Base-by-base conservation (phyloP, 2,888 invertebrate genomes). In the Aporophyla lueneburgensis region DNA sequence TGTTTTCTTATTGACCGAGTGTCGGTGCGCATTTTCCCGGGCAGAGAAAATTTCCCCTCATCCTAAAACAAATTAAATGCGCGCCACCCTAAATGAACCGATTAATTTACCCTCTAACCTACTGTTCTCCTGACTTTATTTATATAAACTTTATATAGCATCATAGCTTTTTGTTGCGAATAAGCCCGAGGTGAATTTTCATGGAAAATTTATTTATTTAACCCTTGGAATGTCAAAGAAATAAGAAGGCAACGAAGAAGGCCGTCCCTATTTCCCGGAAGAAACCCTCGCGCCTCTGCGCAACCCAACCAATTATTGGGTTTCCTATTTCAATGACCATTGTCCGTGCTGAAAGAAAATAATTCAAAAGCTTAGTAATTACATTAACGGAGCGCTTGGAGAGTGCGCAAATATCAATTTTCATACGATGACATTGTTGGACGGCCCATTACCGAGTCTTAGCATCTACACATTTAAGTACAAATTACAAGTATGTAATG, bases 401-500 rank as follows among this genome's bases (percentile, higher is more conserved):
- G 2, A 24, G 33, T 24, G 53, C 43, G 49, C 14, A 63, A 63
- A 66, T 61, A 70, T 73, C 10, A 59, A 71, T 59, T 63, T 78
- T 24, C 33, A 43, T 24, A 24, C 58, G 65, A 61, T 24, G 65
- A 2, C 9, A 69, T 56, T 71, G n/a, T 24, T 21, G 27, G n/a
- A 10, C 24, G 53, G 21, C 49, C 21, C 59, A 67, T 33, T 33
- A 51, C 2, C 51, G 21, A 62, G 21, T 14, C 7, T 54, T 49
- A 43, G 6, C 54, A 14, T 24, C 3, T 33, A 33, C 54, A 53
- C 3, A 65, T 10, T 54, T 24, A 54, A 4, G n/a, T 43, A 53
- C 16, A 70, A 40, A 69, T 73, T 66, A 69, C 68, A 78, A 62
- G 24, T 33, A 59, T 72, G 54, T 67, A 83, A 83, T 73, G 27